phyloP scores from a whole-genome alignment of 2,113 vertebrate genomes.

The Probosciger aterrimus region DNA sequence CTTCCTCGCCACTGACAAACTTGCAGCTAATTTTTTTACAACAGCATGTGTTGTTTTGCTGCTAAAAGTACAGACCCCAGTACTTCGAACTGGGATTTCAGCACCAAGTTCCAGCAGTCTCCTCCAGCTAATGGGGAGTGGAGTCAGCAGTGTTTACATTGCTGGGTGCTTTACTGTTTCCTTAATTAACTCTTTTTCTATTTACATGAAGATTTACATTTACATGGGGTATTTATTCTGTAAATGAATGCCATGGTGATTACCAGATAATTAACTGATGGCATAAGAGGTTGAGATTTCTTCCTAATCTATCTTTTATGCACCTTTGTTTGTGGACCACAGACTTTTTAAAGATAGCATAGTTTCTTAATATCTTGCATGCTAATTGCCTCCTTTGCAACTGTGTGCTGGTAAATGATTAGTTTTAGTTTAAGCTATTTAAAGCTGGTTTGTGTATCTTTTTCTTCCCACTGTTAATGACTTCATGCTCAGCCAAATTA shows the following conservation, averaged over 20 bases:
- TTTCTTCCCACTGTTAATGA: background rate
- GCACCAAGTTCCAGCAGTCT: background rate
- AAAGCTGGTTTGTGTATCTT: background rate
- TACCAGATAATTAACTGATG: constrained; percentile 63
- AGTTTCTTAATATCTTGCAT: constrained; percentile 48
- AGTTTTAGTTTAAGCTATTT: constrained; percentile 39
- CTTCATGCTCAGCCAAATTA: constrained; percentile 20
- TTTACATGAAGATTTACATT: constrained; percentile 54
- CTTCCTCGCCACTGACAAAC: background rate
- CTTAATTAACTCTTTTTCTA: constrained; percentile 61
- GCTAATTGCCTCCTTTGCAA: constrained; percentile 58
- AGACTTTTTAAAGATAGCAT: constrained; percentile 25
- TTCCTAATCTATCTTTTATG: constrained; percentile 43
- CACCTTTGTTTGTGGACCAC: constrained; percentile 32
- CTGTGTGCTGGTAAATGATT: constrained; percentile 5
- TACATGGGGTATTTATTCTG: constrained; percentile 47
- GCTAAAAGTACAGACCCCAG: background rate
- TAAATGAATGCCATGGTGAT: constrained; percentile 46
- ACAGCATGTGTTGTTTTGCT: background rate
- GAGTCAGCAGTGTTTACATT: constrained; percentile 44
- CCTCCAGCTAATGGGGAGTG: background rate
- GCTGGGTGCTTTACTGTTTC: constrained; percentile 18
- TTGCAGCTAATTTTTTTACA: background rate
- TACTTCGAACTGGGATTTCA: background rate
- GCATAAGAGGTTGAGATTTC: constrained; percentile 26